Evolutionary conservation across 1,140 invertebrate genomes (phyloP).

Genomic region (Bursaphelenchus mucronatus): DNA sequence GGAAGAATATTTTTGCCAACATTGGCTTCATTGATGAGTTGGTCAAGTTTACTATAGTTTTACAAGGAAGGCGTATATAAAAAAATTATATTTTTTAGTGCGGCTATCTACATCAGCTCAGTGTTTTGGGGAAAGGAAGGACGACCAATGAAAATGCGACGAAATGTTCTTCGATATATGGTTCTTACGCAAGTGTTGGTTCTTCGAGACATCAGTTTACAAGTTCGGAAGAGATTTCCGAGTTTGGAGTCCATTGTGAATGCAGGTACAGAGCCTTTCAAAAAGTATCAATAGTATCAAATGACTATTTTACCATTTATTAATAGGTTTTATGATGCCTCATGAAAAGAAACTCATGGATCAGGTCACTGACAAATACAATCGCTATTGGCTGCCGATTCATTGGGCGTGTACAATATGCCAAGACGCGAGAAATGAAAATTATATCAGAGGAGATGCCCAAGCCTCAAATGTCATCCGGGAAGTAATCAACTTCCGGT

Average conservation of each 20-base stretch:
- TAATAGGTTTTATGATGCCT: slow-evolving; percentile 30
- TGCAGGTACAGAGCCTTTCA: slow-evolving; percentile 65
- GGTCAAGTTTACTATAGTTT: neutral
- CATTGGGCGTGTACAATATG: slow-evolving; percentile 30
- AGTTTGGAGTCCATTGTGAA: slow-evolving; percentile 80
- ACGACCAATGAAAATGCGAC: slow-evolving; percentile 74
- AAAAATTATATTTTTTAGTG: slow-evolving; percentile 20
- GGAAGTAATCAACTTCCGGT: slow-evolving; percentile 38
- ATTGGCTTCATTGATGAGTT: slow-evolving; percentile 51
- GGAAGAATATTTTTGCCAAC: slow-evolving; percentile 53
- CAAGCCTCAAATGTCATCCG: slow-evolving; percentile 22
- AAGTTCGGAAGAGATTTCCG: slow-evolving; percentile 85
- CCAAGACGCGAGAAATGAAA: neutral
- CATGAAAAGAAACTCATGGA: slow-evolving; percentile 38
- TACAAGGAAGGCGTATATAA: neutral
- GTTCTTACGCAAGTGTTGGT: slow-evolving; percentile 70
- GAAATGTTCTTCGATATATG: slow-evolving; percentile 70
- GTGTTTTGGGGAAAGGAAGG: slow-evolving; percentile 67
- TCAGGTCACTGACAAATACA: slow-evolving; percentile 22
- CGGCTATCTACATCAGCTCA: slow-evolving; percentile 35
- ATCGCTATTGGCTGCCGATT: slow-evolving; percentile 30
- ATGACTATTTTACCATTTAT: neutral
- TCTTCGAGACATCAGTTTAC: slow-evolving; percentile 75
- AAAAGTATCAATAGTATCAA: neutral
- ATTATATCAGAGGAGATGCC: slow-evolving; percentile 16